A percentile compares a stretch with the other conserved stretches of the same genome.
These are phyloP conservation scores for Semnopithecus entellus DNA, from an alignment of 2,113 vertebrate genomes.

Conservation along the genomic window DNA sequence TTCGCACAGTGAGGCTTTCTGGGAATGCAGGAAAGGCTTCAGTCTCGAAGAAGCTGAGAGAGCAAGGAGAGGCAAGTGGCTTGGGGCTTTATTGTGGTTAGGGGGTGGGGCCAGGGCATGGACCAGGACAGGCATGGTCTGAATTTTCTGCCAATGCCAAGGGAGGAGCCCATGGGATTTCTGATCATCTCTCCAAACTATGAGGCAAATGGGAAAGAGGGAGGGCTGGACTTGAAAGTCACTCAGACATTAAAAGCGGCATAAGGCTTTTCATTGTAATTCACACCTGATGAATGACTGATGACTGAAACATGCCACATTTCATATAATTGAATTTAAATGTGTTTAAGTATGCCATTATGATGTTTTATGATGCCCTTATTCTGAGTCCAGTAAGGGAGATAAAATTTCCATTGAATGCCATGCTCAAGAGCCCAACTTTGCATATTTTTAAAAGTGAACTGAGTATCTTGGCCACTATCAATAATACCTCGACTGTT, in stretches of 20 bases:
- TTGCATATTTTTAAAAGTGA: not conserved
- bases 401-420: not conserved
- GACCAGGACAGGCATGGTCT: not conserved
- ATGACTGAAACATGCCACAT: not conserved
- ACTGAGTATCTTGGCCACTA: not conserved
- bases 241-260: not conserved
- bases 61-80: not conserved
- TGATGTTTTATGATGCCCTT: not conserved
- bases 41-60: not conserved
- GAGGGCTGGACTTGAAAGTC: not conserved
- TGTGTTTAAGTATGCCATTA: not conserved
- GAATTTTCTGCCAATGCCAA: not conserved
- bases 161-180: not conserved
- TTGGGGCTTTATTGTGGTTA: not conserved
- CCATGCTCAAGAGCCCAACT: not conserved
- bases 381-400: not conserved
- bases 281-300: not conserved
- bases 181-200: not conserved
- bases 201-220: not conserved
- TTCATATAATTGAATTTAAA: not conserved
- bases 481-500: not conserved
- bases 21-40: not conserved
- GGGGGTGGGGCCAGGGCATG: too few relatives aligned
- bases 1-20: not conserved
- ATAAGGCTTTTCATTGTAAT: not conserved